Evolutionary conservation across 1,140 invertebrate genomes (phyloP), one percentile per base, ranked within the genome.

Genomic region (Drosophila pseudoobscura): DNA sequence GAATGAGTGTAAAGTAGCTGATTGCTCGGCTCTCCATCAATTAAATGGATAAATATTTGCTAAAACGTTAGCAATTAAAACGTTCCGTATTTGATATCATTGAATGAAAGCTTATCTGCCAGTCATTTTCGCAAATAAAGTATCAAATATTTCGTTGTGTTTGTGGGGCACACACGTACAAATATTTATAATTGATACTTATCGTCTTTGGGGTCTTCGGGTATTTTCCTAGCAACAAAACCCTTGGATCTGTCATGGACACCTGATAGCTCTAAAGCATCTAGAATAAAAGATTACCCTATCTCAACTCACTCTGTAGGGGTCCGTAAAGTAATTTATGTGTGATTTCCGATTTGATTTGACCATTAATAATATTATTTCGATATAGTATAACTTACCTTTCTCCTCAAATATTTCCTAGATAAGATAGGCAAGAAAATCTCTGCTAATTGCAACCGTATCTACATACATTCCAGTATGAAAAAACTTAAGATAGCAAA

Each of bases 401-500:
- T 51, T 31, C 59, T 1, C 24, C 15, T 11, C 29, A 50, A 64
- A n/a, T 15, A 15, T 20, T 1, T 2, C 11, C 11, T 22, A 47
- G 47, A 66, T 66, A 45, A 66, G 39, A 65, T 44, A 43, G 11
- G 6, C 13, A 7, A 15, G 9, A 11, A 66, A 52, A 17, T 13
- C 5, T 3, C 13, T 31, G 15, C 45, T 49, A 68, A 55, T 66
- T 49, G 26, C 15, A 69, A 20, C 15, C 51, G 24, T 68, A 69
- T 56, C 63, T 52, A n/a, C 31, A 55, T 35, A 35, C 3, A 35
- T 8, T 0, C 9, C 3, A 11, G 11, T 11, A 35, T 3, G 3
- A 11, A 9, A 49, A 47, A 43, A 68, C 68, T 49, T 46, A 63
- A 63, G 60, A 58, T 50, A 51, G 44, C 29, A 6, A 45, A 44